A percentile compares a stretch with the other conserved stretches of the same genome.
Conservation (phyloP, 2,888 invertebrate genomes). For the Monoplex corrugatus region DNA sequence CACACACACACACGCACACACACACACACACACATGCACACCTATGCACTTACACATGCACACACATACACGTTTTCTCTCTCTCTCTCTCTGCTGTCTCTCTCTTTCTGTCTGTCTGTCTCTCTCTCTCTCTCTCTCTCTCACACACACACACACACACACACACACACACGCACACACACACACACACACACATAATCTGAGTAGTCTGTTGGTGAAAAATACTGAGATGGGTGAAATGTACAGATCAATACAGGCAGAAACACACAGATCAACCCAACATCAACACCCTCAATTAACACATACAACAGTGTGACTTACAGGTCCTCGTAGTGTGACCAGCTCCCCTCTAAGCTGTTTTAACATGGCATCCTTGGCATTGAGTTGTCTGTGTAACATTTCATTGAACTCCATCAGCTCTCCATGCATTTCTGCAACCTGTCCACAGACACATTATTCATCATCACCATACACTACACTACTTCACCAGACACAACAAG, state of each 20-base stretch:
- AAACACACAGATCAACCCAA: neutral
- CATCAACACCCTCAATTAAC: slow-evolving; percentile 43
- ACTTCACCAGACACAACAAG: too few species aligned
- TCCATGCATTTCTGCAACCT: slow-evolving; percentile 97
- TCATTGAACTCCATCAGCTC: slow-evolving; percentile 96
- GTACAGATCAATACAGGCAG: too few species aligned
- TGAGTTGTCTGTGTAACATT: slow-evolving; percentile 88
- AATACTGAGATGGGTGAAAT: too few species aligned
- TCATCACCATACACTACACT: too few species aligned
- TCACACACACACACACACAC: neutral
- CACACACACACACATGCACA: too few species aligned
- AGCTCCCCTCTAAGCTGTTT: slow-evolving; percentile 86
- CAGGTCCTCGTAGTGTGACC: slow-evolving; percentile 86
- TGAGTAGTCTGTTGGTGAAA: too few species aligned
- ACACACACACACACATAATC: neutral
- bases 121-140: too few species aligned
- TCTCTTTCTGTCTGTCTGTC: too few species aligned
- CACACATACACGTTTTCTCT: too few species aligned
- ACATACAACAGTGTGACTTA: slow-evolving; percentile 66
- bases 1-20: neutral
- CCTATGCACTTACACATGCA: too few species aligned
- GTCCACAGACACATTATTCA: too few species aligned
- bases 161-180: neutral
- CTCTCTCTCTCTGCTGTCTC: neutral
- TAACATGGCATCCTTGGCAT: slow-evolving; percentile 85